Conservation (phyloP, 2,797 vertebrate genomes). For the Chelon auratus region DNA sequence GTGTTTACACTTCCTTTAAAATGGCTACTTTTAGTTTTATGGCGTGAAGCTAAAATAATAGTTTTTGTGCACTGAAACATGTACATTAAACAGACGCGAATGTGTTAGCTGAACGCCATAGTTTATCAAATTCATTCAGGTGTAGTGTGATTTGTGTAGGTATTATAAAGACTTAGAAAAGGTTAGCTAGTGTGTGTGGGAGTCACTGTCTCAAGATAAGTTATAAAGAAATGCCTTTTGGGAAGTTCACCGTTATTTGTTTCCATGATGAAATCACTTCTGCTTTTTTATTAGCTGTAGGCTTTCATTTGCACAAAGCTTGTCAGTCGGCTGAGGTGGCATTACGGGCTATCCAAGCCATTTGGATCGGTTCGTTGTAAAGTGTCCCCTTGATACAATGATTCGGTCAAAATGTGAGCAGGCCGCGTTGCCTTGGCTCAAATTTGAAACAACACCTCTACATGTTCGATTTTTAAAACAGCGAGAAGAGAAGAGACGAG, state of each 20-base stretch:
- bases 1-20: not conserved
- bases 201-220: not conserved
- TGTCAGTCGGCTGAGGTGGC: not conserved
- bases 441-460: too few species aligned
- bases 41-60: not conserved
- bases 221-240: not conserved
- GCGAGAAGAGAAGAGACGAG: too few species aligned
- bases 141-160: too few species aligned
- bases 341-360: not conserved
- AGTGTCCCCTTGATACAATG: not conserved
- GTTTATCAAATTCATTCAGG: too few species aligned
- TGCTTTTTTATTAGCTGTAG: conserved; percentile 31
- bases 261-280: conserved; percentile 37
- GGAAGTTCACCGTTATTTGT: not conserved
- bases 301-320: not conserved
- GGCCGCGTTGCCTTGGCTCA: not conserved
- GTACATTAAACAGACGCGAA: not conserved
- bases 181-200: not conserved
- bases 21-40: not conserved
- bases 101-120: not conserved
- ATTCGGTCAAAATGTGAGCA: not conserved
- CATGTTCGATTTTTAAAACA: too few species aligned
- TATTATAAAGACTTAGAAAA: not conserved
- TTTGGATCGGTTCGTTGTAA: not conserved
- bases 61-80: not conserved